phyloP scores from a whole-genome alignment of 1,140 invertebrate species.

The Thaumetopoea pityocampa region DNA sequence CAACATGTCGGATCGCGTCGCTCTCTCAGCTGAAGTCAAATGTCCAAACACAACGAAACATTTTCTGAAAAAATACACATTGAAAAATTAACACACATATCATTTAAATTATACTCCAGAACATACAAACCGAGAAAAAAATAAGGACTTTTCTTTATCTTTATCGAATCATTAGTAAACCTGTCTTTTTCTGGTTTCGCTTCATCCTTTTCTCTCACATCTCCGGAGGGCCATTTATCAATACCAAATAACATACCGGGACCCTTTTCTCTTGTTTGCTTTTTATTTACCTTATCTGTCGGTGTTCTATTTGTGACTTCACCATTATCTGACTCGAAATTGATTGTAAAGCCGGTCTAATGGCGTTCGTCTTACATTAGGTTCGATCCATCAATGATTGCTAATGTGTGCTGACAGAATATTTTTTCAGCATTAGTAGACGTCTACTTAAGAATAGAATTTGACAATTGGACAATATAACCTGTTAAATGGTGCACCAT shows the following conservation, averaged over 20 bases:
- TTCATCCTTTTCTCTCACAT: slow-evolving; percentile 49
- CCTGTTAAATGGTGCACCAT: slow-evolving; percentile 16
- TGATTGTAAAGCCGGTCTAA: slow-evolving; percentile 70
- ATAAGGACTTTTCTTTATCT: slow-evolving; percentile 64
- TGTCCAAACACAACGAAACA: slow-evolving; percentile 34
- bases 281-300: slow-evolving; percentile 70
- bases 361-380: slow-evolving; percentile 53
- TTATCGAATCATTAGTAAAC: slow-evolving; percentile 59
- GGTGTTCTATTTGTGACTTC: slow-evolving; percentile 50
- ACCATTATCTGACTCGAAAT: slow-evolving; percentile 62
- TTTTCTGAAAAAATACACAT: slow-evolving; percentile 35
- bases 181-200: slow-evolving; percentile 49
- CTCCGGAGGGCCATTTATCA: slow-evolving; percentile 71
- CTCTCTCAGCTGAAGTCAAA: slow-evolving; percentile 27
- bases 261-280: slow-evolving; percentile 66
- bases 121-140: slow-evolving; percentile 38
- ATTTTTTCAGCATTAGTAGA: slow-evolving; percentile 14
- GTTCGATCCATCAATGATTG: slow-evolving; percentile 56
- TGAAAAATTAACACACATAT: slow-evolving; percentile 42
- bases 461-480: slow-evolving; percentile 22
- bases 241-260: slow-evolving; percentile 71
- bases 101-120: slow-evolving; percentile 32
- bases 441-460: slow-evolving; percentile 13
- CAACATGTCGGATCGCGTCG: slow-evolving; percentile 34
- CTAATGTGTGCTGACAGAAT: slow-evolving; percentile 38